These are phyloP conservation scores for Scatophagus argus DNA, from an alignment of 2,113 vertebrate species.

Conservation along the genomic window DNA sequence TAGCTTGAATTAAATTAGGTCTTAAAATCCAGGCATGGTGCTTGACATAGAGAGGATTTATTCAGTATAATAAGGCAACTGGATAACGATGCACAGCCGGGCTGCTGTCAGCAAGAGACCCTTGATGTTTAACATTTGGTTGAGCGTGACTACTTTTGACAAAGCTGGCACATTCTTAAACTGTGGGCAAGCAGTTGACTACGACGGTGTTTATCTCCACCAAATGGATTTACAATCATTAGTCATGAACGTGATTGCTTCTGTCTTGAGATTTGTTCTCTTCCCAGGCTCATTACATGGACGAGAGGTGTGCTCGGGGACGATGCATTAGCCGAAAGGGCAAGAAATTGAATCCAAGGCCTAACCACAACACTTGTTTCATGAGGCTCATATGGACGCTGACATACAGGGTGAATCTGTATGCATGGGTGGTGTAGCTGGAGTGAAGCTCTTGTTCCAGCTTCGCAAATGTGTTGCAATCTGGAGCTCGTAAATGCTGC, in stretches of 20 bases:
- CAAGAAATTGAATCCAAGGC: constrained; percentile 35
- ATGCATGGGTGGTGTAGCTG: constrained; percentile 12
- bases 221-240: constrained; percentile 74
- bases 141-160: constrained; percentile 66
- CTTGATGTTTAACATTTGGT: constrained; percentile 74
- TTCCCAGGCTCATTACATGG: constrained; percentile 64
- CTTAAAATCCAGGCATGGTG: constrained; percentile 74
- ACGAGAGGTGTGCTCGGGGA: constrained; percentile 42
- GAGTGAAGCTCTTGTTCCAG: not conserved
- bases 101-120: constrained; percentile 72
- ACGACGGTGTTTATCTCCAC: constrained; percentile 46
- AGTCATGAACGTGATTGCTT: constrained; percentile 70
- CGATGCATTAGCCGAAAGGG: constrained; percentile 23
- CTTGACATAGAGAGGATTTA: constrained; percentile 73
- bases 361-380: constrained; percentile 17
- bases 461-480: constrained; percentile 11
- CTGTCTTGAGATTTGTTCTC: constrained; percentile 56
- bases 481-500: constrained; percentile 31
- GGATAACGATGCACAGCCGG: constrained; percentile 63
- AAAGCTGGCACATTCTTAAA: constrained; percentile 71
- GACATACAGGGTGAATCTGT: constrained; percentile 28
- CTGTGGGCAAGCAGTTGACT: constrained; percentile 52
- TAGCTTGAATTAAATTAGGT: constrained; percentile 77
- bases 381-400: constrained; percentile 10
- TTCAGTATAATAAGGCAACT: constrained; percentile 70